phyloP scores from a whole-genome alignment of 2,797 vertebrate genomes.

The Lepus townsendii region DNA sequence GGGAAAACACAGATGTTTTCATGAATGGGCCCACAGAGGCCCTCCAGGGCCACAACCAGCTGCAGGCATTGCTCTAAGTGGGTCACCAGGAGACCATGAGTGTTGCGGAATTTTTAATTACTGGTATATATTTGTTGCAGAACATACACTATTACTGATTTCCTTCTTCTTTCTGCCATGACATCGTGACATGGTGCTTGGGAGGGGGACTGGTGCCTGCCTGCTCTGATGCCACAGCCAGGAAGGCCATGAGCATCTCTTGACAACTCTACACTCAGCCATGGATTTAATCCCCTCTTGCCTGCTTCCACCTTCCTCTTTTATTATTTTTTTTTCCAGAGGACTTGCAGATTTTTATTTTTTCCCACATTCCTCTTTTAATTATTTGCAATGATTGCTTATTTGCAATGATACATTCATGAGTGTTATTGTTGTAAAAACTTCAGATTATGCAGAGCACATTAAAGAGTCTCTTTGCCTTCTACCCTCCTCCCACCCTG shows the following conservation, averaged over 20 bases:
- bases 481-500: accelerated
- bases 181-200: not conserved
- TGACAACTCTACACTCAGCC: no score
- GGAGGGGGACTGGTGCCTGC: no score
- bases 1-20: not conserved
- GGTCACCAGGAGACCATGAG: not conserved
- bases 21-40: not conserved
- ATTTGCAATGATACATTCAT: not conserved
- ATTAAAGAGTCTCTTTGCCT: not conserved
- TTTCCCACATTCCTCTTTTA: not conserved
- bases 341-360: no score
- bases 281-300: not conserved
- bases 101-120: not conserved
- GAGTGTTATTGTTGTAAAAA: not conserved
- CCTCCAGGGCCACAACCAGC: not conserved
- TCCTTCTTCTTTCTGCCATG: not conserved
- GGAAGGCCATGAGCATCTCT: no score
- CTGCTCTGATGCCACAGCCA: no score
- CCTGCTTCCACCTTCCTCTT: not conserved
- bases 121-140: not conserved
- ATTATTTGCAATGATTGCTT: not conserved
- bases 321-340: not conserved
- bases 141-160: not conserved
- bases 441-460: not conserved
- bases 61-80: not conserved